Evolutionary conservation across 2,888 invertebrate genomes (phyloP).

Genomic region (Antheraea assamensis): DNA sequence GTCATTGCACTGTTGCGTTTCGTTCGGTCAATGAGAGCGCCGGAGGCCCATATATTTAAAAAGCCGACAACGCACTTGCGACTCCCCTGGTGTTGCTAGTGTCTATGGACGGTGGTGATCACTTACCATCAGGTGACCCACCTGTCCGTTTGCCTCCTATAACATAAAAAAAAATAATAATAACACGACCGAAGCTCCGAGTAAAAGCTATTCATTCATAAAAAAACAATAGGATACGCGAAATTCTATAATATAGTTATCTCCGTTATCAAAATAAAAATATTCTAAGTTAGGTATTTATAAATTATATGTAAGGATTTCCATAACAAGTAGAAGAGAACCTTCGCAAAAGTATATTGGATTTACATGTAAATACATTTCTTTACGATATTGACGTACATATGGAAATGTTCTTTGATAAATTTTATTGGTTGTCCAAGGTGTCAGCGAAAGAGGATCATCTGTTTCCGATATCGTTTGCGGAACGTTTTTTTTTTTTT

Average conservation of each 20-base stretch:
- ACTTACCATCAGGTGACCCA: too few relatives aligned
- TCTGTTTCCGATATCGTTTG: slow-evolving; percentile 5
- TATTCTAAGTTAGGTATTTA: neutral
- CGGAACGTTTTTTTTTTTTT: slow-evolving; percentile 7
- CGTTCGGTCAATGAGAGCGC: too few relatives aligned
- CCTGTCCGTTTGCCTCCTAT: too few relatives aligned
- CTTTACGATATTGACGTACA: slow-evolving; percentile 1
- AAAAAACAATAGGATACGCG: too few relatives aligned
- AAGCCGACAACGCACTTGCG: too few relatives aligned
- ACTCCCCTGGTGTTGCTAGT: too few relatives aligned
- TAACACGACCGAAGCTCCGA: too few relatives aligned
- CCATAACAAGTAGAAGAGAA: neutral
- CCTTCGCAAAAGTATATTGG: slow-evolving; percentile 4
- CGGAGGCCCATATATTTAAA: too few relatives aligned
- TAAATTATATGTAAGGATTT: neutral
- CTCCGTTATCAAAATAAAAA: neutral
- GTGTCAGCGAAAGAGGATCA: slow-evolving; percentile 5
- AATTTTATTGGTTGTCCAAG: slow-evolving; percentile 6
- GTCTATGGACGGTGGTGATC: too few relatives aligned
- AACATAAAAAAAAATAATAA: too few relatives aligned
- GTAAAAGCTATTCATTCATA: too few relatives aligned
- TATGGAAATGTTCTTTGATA: slow-evolving; percentile 8
- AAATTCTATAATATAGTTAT: neutral
- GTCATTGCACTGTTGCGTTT: too few relatives aligned
- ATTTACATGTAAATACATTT: slow-evolving; percentile 7